Evolutionary conservation across 2,113 vertebrate genomes (phyloP), one percentile per base, ranked within the genome.

Genomic region (Sphyrna mokarran): DNA sequence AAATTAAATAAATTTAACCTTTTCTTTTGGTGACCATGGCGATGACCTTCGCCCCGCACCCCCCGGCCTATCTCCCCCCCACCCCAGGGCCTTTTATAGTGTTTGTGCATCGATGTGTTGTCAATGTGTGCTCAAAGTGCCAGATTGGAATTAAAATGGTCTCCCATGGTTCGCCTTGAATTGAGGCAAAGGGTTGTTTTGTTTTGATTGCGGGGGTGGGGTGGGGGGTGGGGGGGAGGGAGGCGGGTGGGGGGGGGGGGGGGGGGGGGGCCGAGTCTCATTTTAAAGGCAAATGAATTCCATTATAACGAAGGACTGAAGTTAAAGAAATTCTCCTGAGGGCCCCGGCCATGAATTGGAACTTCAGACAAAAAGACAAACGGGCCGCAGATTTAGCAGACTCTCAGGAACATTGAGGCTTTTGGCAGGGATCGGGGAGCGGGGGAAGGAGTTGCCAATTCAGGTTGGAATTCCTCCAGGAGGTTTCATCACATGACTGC

Each of bases 91-190:
- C 40, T 72, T 63, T 95, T 72, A 95, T 72, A 95, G 94, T 95
- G 26, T 95, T 95, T 95, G 69, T 95, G 94, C 94, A 72, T 29
- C 43, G 40, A 72, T 95, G 94, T 43, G 94, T 72, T 23, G 48
- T 29, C 48, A 43, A 72, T 95, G 94, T 43, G 94, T 72, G 40
- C 33, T 29, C 48, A 43, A 11, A 72, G 43, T 26, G 72, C 66
- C 43, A 76, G 69, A 72, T 95, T 95, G 66, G 69, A 95, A 95
- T 72, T 43, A 72, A 95, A 72, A 26, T 40, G 43, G 68, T 72
- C 70, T 95, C 23, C 66, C 29, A 54, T 95, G 43, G 69, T 76
- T 95, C 72, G 94, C 23, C 69, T 76, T 95, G 94, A 37, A 72
- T 54, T 54, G 16, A 72, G 23, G 66, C 68, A 8, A 54, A 48